Evolutionary conservation across 2,113 vertebrate species (phyloP).

Genomic region (Myodes glareolus): DNA sequence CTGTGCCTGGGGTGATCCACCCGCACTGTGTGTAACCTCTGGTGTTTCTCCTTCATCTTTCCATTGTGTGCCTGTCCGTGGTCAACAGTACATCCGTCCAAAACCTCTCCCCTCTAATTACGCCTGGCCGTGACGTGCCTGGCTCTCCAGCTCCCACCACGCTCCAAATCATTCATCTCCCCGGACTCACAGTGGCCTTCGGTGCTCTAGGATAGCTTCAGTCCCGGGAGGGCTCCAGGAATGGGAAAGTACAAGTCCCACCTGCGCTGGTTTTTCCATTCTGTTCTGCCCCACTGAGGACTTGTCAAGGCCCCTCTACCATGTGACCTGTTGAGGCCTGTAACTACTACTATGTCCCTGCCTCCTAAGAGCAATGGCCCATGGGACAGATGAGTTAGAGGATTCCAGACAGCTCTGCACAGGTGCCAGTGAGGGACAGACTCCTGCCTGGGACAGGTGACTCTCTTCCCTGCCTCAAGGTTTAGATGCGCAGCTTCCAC

Average conservation of each 20-base stretch:
- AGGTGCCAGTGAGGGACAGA: background rate
- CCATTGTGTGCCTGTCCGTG: conserved; percentile 84
- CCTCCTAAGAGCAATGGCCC: background rate
- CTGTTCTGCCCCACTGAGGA: background rate
- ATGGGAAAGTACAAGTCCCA: background rate
- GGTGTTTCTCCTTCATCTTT: conserved; percentile 84
- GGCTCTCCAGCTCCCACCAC: conserved; percentile 65
- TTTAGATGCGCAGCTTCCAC: conserved; percentile 66
- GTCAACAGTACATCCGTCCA: conserved; percentile 83
- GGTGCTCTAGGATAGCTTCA: background rate
- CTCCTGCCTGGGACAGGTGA: conserved; percentile 48
- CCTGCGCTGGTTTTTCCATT: background rate
- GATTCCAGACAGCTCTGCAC: background rate
- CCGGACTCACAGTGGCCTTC: conserved; percentile 44
- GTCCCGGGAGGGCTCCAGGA: conserved; percentile 1
- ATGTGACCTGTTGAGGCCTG: background rate
- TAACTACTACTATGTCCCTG: background rate
- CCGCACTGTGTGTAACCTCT: conserved; percentile 84
- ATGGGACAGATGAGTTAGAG: background rate
- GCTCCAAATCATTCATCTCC: conserved; percentile 79
- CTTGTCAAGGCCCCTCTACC: fast-evolving
- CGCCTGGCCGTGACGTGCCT: conserved; percentile 80
- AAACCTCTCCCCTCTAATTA: conserved; percentile 88
- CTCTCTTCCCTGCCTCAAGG: background rate
- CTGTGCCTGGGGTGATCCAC: conserved; percentile 79